Conservation (phyloP, 2,797 vertebrate species). For the Antrozous pallidus region DNA sequence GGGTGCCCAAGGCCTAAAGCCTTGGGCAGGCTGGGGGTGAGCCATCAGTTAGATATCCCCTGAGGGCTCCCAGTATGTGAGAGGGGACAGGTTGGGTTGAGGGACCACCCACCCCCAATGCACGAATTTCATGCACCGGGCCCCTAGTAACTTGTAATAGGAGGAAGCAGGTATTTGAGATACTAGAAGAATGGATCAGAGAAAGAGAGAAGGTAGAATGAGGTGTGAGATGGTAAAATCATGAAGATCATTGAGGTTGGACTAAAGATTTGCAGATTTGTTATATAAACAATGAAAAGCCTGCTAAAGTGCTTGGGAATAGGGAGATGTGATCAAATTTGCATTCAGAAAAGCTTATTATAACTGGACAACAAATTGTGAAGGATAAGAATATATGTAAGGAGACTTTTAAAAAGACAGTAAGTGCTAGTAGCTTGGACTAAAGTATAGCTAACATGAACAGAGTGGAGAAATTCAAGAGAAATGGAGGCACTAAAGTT, state of each 20-base stretch:
- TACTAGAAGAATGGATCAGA: background rate
- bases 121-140: no score
- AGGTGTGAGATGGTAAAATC: background rate
- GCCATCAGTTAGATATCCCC: no score
- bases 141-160: background rate
- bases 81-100: no score
- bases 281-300: background rate
- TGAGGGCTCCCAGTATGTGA: no score
- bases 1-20: no score
- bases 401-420: background rate
- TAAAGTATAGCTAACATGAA: background rate
- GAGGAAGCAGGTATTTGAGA: background rate
- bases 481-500: background rate
- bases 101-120: no score
- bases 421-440: background rate
- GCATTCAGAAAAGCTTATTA: background rate
- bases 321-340: background rate
- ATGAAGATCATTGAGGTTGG: background rate
- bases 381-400: background rate
- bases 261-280: background rate
- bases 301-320: background rate
- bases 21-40: no score
- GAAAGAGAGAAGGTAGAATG: background rate
- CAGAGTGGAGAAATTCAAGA: background rate
- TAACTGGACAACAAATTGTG: background rate